Percentiles rank a stretch among this genome's conserved stretches.
Evolutionary conservation across 2,113 vertebrate genomes (phyloP).

Genomic region (Morone saxatilis): DNA sequence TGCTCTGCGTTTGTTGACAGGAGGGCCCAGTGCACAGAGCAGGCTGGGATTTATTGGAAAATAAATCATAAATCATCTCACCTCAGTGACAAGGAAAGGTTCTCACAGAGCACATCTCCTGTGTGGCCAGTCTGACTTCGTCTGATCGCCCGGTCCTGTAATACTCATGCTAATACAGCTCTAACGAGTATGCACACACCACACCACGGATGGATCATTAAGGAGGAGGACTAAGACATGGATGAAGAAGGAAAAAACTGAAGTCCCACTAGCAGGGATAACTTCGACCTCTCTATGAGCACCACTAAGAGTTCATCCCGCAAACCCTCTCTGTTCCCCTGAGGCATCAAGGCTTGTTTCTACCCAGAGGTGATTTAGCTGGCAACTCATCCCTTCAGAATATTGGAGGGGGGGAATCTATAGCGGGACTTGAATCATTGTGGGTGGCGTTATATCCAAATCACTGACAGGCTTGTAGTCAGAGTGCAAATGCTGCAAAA

Average conservation of each 20-base stretch:
- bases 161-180: slow-evolving; percentile 75
- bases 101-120: slow-evolving; percentile 72
- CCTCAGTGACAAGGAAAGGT: slow-evolving; percentile 76
- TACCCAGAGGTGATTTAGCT: slow-evolving; percentile 72
- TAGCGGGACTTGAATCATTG: slow-evolving; percentile 41
- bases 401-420: slow-evolving; percentile 40
- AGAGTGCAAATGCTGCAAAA: slow-evolving; percentile 72
- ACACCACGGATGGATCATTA: slow-evolving; percentile 68
- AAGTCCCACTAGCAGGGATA: slow-evolving; percentile 60
- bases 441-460: slow-evolving; percentile 65
- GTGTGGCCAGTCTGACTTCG: slow-evolving; percentile 70
- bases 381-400: slow-evolving; percentile 60
- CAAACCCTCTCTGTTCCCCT: slow-evolving; percentile 54
- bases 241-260: slow-evolving; percentile 57
- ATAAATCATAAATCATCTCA: slow-evolving; percentile 86
- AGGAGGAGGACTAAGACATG: slow-evolving; percentile 51
- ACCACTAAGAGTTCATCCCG: slow-evolving; percentile 62
- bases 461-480: slow-evolving; percentile 56
- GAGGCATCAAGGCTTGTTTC: slow-evolving; percentile 55
- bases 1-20: slow-evolving; percentile 71
- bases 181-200: slow-evolving; percentile 65
- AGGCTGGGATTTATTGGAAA: slow-evolving; percentile 80
- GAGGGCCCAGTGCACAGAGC: slow-evolving; percentile 71
- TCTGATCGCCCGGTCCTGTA: slow-evolving; percentile 60
- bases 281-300: slow-evolving; percentile 68